A percentile compares a stretch with the other conserved stretches of the same genome.
Evolutionary conservation across 2,888 invertebrate genomes (phyloP).

Genomic region (Empis livida): DNA sequence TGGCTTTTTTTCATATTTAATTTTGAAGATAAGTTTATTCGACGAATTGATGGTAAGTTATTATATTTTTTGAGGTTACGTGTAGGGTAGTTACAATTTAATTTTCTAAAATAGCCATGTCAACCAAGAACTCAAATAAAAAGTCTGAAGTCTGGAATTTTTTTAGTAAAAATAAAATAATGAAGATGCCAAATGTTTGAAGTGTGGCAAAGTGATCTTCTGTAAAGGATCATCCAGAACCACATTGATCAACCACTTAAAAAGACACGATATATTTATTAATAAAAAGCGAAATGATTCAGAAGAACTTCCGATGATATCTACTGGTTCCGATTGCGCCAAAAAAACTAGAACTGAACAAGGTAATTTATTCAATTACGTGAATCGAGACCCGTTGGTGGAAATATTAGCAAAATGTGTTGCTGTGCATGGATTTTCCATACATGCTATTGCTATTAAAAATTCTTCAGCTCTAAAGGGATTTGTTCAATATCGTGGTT

Average conservation of each 20-base stretch:
- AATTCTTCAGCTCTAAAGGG: background rate
- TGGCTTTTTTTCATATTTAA: background rate
- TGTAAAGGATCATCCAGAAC: background rate
- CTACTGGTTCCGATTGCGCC: background rate
- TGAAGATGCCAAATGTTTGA: background rate
- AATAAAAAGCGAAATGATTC: background rate
- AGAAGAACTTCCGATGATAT: background rate
- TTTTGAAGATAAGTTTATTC: background rate
- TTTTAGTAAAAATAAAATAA: background rate
- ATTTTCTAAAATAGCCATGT: background rate
- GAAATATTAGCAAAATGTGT: background rate
- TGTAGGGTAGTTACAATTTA: background rate
- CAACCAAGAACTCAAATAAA: background rate
- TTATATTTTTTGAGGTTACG: background rate
- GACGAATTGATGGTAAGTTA: background rate
- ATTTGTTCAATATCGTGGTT: background rate
- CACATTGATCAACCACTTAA: background rate
- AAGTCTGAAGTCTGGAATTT: background rate
- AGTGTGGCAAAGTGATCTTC: background rate
- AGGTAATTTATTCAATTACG: slow-evolving; percentile 1
- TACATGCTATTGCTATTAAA: background rate
- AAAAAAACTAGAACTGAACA: background rate
- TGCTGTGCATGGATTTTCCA: background rate
- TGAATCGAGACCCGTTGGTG: background rate
- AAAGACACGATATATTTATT: background rate